Evolutionary conservation across 2,113 vertebrate species (phyloP).

Genomic region (Coracopsis vasa): DNA sequence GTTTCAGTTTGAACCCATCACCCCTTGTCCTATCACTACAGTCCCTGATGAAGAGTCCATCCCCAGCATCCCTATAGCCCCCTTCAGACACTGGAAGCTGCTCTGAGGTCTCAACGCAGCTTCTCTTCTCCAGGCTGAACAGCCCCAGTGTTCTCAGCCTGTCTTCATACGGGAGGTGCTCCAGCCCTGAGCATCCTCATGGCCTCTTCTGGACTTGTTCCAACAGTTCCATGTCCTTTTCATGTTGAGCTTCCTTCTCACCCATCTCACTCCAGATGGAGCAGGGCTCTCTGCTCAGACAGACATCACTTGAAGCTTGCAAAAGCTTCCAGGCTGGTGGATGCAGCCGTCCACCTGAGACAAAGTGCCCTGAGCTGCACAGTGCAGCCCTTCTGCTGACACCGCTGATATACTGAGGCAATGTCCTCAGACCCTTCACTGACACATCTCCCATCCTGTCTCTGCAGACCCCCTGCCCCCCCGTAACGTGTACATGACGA

Average conservation of each 20-base stretch:
- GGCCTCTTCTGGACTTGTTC: too few species aligned
- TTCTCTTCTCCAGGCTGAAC: too few species aligned
- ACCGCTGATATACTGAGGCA: not conserved
- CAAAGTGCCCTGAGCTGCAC: fast-evolving
- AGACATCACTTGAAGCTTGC: not conserved
- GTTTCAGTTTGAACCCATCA: too few species aligned
- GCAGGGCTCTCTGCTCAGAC: not conserved
- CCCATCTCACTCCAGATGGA: not conserved
- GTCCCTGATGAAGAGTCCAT: too few species aligned
- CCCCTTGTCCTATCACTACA: too few species aligned
- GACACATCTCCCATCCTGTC: not conserved
- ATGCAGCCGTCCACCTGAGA: not conserved
- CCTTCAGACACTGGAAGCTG: too few species aligned
- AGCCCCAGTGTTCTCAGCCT: too few species aligned
- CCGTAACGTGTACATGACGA: constrained; percentile 18
- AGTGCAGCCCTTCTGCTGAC: not conserved
- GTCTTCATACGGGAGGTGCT: too few species aligned
- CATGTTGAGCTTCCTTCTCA: not conserved
- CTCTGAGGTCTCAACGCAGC: too few species aligned
- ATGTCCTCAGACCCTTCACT: not conserved
- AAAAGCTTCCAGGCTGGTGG: not conserved
- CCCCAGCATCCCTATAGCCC: too few species aligned
- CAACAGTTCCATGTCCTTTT: too few species aligned
- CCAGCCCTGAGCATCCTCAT: too few species aligned
- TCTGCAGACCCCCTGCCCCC: constrained; percentile 19